Evolutionary conservation across 1,140 invertebrate genomes (phyloP), one percentile per base, ranked within the genome.

Genomic region (Drosophila leontia): DNA sequence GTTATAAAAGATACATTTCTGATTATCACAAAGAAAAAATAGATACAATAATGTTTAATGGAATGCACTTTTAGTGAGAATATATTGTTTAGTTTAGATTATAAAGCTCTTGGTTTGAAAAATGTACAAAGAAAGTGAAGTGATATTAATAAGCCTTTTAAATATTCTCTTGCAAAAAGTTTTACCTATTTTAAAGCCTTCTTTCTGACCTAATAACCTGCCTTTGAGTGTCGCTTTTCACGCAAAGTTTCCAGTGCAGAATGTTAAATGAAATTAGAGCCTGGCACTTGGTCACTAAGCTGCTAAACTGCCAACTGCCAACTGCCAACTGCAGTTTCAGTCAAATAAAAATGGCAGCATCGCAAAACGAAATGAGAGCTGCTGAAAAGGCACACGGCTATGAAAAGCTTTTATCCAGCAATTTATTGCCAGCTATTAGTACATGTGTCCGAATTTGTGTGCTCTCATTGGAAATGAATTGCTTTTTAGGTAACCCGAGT

Each of bases 381-480:
- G 29, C 6, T 44, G 42, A 41, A 69, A 23, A 17, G 23, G 13
- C 34, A 47, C n/a, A 53, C 17, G n/a, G 42, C 50, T 32, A 26
- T 26, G 65, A 70, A 71, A 32, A n/a, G 65, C 51, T 72, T 71
- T 58, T 35, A 70, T 47, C 39, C 65, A 23, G 42, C 23, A 57
- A 71, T 71, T 72, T 70, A 58, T 72, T 72, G 51, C 50, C 44
- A 42, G 42, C 65, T 59, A 71, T 72, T 72, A 72, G 51, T 57
- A 35, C 17, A 47, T 57, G 45, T 70, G 35, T 41, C 67, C 69
- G 42, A 71, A 29, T 29, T 35, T 58, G 44, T 58, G 44, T 23
- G 42, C 35, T 42, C n/a, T 47, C 45, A 71, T 71, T 70, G 65
- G 41, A 71, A 70, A 70, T 57, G 50, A 71, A 71, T 70, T 39